phyloP scores from a whole-genome alignment of 2,888 invertebrate species.

The Heliconius cydno region DNA sequence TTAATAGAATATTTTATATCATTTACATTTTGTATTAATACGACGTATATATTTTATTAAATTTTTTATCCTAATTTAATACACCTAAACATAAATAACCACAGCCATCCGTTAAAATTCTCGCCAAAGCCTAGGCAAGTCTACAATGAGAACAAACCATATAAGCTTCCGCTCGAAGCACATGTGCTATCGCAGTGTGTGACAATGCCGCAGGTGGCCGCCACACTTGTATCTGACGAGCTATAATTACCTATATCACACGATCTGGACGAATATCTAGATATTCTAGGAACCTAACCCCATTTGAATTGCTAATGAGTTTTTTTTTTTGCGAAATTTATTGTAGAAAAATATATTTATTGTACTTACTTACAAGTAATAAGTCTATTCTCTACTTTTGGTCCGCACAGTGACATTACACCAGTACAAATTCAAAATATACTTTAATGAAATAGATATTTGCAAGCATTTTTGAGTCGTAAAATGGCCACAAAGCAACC shows the following conservation, averaged over 20 bases:
- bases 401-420: too few species aligned
- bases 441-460: too few species aligned
- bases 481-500: neutral
- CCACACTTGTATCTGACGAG: constrained; percentile 59
- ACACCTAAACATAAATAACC: neutral
- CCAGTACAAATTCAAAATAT: too few species aligned
- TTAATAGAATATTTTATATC: too few species aligned
- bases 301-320: constrained; percentile 38
- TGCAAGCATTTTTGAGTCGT: too few species aligned
- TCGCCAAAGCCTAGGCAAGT: neutral
- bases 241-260: constrained; percentile 29
- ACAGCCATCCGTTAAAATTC: neutral
- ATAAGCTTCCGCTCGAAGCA: constrained; percentile 76
- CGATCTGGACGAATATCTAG: constrained; percentile 23
- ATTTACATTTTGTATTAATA: too few species aligned
- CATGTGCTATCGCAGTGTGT: constrained; percentile 70
- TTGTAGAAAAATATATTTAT: neutral
- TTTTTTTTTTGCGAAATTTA: neutral
- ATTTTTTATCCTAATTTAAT: too few species aligned
- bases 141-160: constrained; percentile 53
- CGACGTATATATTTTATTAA: too few species aligned
- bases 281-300: constrained; percentile 41
- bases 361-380: too few species aligned
- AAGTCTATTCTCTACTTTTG: too few species aligned
- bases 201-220: constrained; percentile 68